phyloP scores from a whole-genome alignment of 2,113 vertebrate genomes.

The Columba livia region DNA sequence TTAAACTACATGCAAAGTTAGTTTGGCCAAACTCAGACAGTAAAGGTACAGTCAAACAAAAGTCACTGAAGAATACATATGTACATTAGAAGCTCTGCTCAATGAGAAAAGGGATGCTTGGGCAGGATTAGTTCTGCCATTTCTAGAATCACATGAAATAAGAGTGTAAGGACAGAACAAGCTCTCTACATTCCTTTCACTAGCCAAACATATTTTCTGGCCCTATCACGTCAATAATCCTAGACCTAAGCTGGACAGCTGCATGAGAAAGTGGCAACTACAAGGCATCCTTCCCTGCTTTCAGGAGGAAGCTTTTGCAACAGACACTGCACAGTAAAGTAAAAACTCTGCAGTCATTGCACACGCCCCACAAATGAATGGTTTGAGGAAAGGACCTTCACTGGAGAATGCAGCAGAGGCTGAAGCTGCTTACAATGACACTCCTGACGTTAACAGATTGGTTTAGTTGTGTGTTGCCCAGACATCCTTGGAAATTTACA shows the following conservation, averaged over 20 bases:
- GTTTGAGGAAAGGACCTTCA: not conserved
- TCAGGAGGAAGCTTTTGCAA: not conserved
- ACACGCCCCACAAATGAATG: not conserved
- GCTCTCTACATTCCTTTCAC: not conserved
- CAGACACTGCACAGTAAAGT: accelerated
- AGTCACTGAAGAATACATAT: not conserved
- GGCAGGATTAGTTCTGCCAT: not conserved
- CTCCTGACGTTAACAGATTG: not conserved
- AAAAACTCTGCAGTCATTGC: not conserved
- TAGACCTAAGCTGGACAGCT: not conserved
- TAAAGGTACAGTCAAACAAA: not conserved
- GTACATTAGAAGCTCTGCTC: not conserved
- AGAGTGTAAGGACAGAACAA: not conserved
- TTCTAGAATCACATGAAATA: not conserved
- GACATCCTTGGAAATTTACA: conserved; percentile 19
- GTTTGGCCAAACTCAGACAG: not conserved
- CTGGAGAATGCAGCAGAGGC: not conserved
- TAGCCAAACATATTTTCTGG: not conserved
- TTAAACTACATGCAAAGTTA: not conserved
- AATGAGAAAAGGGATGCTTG: not conserved
- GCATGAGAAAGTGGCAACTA: not conserved
- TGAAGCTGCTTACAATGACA: not conserved
- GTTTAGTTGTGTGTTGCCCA: not conserved
- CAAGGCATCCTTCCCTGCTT: not conserved
- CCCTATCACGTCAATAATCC: not conserved